Conservation (phyloP, 2,113 vertebrate species). For the Tretioscincus oriximinensis region DNA sequence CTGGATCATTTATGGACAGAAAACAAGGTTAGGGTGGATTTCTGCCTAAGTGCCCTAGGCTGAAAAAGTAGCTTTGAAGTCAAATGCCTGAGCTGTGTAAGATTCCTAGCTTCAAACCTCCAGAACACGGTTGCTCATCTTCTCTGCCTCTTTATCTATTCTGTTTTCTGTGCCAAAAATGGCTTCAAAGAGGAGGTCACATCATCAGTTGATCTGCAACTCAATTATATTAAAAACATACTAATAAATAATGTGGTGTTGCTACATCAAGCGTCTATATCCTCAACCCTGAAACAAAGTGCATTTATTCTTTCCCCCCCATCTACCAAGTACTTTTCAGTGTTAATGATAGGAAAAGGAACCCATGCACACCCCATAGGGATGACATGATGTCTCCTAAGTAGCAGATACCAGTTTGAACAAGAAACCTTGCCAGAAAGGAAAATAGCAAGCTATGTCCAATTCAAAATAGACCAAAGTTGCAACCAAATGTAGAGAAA, state of each 20-base stretch:
- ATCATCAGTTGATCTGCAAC: slow-evolving; percentile 73
- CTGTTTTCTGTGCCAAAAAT: slow-evolving; percentile 68
- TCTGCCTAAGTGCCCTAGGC: slow-evolving; percentile 70
- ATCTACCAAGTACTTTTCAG: slow-evolving; percentile 73
- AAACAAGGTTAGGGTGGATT: slow-evolving; percentile 77
- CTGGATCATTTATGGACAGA: slow-evolving; percentile 81
- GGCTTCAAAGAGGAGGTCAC: slow-evolving; percentile 69
- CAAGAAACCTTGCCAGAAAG: slow-evolving; percentile 51
- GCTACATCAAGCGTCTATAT: slow-evolving; percentile 83
- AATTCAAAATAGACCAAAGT: slow-evolving; percentile 56
- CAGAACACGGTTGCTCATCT: slow-evolving; percentile 68
- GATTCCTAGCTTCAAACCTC: slow-evolving; percentile 66
- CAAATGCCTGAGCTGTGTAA: slow-evolving; percentile 80
- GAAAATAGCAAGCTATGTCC: slow-evolving; percentile 66
- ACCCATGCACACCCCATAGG: slow-evolving; percentile 58
- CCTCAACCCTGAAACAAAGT: slow-evolving; percentile 86
- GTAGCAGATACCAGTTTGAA: slow-evolving; percentile 52
- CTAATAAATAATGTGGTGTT: slow-evolving; percentile 87
- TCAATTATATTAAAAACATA: slow-evolving; percentile 77
- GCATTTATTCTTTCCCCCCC: slow-evolving; percentile 75
- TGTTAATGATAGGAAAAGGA: slow-evolving; percentile 66
- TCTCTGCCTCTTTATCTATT: slow-evolving; percentile 63
- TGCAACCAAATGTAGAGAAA: slow-evolving; percentile 58
- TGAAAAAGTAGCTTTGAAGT: slow-evolving; percentile 74
- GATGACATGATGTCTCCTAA: slow-evolving; percentile 64